Conservation (phyloP, 2,113 vertebrate genomes). For the Eublepharis macularius region DNA sequence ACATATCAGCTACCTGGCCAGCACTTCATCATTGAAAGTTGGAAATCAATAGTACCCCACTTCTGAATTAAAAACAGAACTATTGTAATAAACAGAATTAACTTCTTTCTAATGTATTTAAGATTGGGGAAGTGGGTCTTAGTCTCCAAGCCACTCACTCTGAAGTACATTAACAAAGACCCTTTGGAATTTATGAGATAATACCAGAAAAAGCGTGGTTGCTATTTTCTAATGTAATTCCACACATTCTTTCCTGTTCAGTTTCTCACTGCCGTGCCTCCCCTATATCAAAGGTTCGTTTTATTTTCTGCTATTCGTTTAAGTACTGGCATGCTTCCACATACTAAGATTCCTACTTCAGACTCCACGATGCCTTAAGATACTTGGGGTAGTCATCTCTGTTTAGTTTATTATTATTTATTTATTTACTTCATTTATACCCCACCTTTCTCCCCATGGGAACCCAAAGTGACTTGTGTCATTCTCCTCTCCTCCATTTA, state of each 20-base stretch:
- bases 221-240: not conserved
- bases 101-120: not conserved
- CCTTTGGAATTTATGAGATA: not conserved
- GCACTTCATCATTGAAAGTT: not conserved
- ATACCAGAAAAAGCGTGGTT: not conserved
- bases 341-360: not conserved
- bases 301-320: not conserved
- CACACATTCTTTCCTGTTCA: not conserved
- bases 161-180: not conserved
- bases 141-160: not conserved
- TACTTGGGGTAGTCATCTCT: not conserved
- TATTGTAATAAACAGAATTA: not conserved
- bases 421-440: too few species aligned
- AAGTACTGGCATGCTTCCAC: not conserved
- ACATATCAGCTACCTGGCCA: not conserved
- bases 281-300: not conserved
- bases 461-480: too few species aligned
- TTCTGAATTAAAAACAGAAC: not conserved
- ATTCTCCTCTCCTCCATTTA: too few species aligned
- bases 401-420: slow-evolving; percentile 1
- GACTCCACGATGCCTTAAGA: not conserved
- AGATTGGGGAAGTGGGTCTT: not conserved
- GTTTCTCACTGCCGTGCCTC: not conserved
- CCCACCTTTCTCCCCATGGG: too few species aligned
- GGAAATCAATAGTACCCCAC: too few species aligned